Evolutionary conservation across 1,140 invertebrate species (phyloP).

Genomic region (Colletes gigas): DNA sequence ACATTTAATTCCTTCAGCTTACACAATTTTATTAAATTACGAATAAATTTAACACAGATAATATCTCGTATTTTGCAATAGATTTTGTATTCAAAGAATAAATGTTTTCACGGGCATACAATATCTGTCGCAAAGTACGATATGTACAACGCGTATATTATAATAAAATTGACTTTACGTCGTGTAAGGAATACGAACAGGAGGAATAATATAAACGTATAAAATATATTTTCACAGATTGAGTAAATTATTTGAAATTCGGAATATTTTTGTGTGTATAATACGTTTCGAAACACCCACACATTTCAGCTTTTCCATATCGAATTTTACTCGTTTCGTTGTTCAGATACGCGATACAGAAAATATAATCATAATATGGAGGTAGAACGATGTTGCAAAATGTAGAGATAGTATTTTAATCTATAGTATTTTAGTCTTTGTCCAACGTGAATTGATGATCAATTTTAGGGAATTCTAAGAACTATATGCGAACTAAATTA

Average conservation of each 20-base stretch:
- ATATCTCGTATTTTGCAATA: no score
- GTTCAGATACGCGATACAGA: neutral
- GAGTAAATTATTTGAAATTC: neutral
- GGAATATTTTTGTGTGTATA: neutral
- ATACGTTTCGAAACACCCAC: neutral
- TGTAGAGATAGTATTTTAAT: constrained; percentile 9
- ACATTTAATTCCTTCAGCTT: no score
- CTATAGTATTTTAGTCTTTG: no score
- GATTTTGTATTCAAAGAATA: no score
- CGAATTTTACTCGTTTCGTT: neutral
- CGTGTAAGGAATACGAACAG: neutral
- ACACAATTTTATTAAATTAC: no score
- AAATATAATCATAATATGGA: constrained; percentile 5
- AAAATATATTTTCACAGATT: neutral
- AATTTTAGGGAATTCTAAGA: constrained; percentile 17
- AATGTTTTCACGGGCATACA: no score
- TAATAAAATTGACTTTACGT: no score
- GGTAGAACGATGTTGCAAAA: neutral
- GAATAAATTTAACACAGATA: no score
- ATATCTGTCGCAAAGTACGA: no score
- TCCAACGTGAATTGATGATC: constrained; percentile 24
- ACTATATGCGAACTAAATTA: constrained; percentile 3
- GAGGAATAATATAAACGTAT: neutral
- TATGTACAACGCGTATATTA: no score
- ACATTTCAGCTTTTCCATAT: neutral